Evolutionary conservation across 2,113 vertebrate species (phyloP).

Genomic region (Tragulus kanchil): DNA sequence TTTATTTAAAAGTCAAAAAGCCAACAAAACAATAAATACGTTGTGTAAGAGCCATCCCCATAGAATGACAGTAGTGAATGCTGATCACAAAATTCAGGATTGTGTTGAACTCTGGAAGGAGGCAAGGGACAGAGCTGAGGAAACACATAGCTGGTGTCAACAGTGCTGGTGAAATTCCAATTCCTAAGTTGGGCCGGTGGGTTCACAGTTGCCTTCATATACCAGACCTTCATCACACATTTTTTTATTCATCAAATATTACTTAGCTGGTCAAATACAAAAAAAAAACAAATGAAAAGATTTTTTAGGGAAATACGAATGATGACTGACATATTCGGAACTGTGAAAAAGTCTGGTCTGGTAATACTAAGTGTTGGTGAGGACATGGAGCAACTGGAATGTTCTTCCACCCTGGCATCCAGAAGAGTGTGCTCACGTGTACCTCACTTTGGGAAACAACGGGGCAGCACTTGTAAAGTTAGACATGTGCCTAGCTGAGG

Average conservation of each 20-base stretch:
- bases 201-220: neutral
- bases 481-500: neutral
- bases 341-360: neutral
- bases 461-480: neutral
- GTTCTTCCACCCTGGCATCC: neutral
- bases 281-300: slow-evolving; percentile 18
- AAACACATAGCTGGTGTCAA: neutral
- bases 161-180: neutral
- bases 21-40: neutral
- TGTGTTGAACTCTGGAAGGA: neutral
- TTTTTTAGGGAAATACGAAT: neutral
- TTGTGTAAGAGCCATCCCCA: neutral
- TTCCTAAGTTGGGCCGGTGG: neutral
- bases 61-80: neutral
- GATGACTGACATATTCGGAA: neutral
- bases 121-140: neutral
- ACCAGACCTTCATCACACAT: neutral
- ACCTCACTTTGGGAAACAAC: neutral
- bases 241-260: neutral
- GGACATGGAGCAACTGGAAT: neutral
- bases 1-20: neutral
- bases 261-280: no score
- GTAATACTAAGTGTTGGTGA: neutral
- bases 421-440: neutral
- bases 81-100: neutral